Percentiles rank a stretch among this genome's conserved stretches.
Conservation (phyloP, 2,888 invertebrate species). For the Escarpia spicata region DNA sequence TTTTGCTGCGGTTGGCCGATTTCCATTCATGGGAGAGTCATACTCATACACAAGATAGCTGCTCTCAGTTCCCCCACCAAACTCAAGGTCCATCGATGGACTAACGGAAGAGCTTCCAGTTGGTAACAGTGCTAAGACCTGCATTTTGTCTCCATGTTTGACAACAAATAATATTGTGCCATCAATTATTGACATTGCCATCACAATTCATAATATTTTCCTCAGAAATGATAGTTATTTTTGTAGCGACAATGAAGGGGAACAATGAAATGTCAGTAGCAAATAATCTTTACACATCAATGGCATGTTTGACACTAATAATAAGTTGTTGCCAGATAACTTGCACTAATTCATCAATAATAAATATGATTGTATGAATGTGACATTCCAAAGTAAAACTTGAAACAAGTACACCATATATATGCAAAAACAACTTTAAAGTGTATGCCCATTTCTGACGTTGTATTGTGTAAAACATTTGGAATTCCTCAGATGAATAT, state of each 20-base stretch:
- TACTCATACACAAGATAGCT: neutral
- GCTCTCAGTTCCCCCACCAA: neutral
- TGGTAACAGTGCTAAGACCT: neutral
- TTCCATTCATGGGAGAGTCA: neutral
- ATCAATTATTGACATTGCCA: neutral
- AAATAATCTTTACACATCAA: neutral
- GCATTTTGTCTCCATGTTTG: neutral
- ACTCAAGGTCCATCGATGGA: neutral
- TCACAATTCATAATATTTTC: neutral
- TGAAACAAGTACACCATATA: too few relatives aligned
- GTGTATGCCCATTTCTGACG: too few relatives aligned
- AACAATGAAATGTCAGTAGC: neutral
- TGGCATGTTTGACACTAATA: too few relatives aligned
- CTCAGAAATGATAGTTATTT: neutral
- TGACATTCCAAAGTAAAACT: too few relatives aligned
- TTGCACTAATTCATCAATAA: too few relatives aligned
- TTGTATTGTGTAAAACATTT: too few relatives aligned
- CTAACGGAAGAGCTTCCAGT: neutral
- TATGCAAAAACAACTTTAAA: too few relatives aligned
- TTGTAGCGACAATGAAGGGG: neutral
- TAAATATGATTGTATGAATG: too few relatives aligned
- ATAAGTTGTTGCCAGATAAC: too few relatives aligned
- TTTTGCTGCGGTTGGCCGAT: neutral
- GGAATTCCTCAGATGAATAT: too few relatives aligned
- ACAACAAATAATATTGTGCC: conserved; percentile 8